These are phyloP conservation scores for Drosophila micromelanica DNA, from an alignment of 1,140 invertebrate genomes.

Conservation along the genomic window DNA sequence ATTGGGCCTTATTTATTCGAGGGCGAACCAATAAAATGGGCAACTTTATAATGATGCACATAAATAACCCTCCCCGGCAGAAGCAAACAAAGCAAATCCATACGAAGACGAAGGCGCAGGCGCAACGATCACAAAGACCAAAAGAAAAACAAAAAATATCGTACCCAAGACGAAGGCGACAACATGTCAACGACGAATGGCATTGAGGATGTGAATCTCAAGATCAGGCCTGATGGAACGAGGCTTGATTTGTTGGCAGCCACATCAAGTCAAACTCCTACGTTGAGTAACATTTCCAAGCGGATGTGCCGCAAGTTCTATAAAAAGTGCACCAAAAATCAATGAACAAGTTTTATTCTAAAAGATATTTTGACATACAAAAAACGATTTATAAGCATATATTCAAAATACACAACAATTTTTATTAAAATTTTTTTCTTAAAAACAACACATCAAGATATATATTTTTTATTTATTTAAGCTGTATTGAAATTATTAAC, in stretches of 20 bases:
- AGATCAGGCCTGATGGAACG: conserved; percentile 10
- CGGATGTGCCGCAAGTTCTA: not conserved
- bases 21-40: conserved; percentile 79
- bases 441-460: too few relatives aligned
- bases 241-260: conserved; percentile 31
- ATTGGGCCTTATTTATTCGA: conserved; percentile 81
- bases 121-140: conserved; percentile 27
- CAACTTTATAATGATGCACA: conserved; percentile 80
- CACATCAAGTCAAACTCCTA: not conserved
- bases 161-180: conserved; percentile 32
- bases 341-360: too few relatives aligned
- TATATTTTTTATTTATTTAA: too few relatives aligned
- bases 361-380: too few relatives aligned
- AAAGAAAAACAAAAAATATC: not conserved
- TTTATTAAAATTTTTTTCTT: too few relatives aligned
- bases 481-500: too few relatives aligned
- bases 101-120: conserved; percentile 38
- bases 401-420: too few relatives aligned
- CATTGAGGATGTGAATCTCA: conserved; percentile 57
- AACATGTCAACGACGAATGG: conserved; percentile 57
- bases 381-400: too few relatives aligned
- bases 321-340: too few relatives aligned
- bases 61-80: conserved; percentile 60
- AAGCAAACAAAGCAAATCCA: conserved; percentile 30
- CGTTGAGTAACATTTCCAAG: not conserved